Evolutionary conservation across 1,140 invertebrate species (phyloP).

Genomic region (Batillaria attramentaria): DNA sequence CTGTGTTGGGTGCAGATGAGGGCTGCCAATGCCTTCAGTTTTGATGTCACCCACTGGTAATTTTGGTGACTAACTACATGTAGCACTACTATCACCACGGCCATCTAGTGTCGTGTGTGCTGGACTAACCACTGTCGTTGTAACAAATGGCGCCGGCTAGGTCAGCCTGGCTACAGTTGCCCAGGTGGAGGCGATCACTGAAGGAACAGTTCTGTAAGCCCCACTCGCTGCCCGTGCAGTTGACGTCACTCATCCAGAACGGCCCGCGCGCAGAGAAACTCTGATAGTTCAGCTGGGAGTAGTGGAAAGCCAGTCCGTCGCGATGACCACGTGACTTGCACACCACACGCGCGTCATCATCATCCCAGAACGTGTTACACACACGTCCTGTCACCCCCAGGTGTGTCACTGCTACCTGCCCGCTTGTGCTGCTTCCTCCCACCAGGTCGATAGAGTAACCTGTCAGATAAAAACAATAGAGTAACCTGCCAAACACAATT

Average conservation of each 20-base stretch:
- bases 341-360: constrained; percentile 56
- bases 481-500: too few species aligned
- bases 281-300: constrained; percentile 32
- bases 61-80: too few species aligned
- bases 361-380: constrained; percentile 58
- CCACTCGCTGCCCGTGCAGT: constrained; percentile 59
- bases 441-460: constrained; percentile 43
- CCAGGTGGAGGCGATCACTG: constrained; percentile 46
- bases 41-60: too few species aligned
- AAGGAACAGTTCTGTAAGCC: constrained; percentile 50
- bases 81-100: too few species aligned
- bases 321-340: constrained; percentile 48
- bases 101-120: too few species aligned
- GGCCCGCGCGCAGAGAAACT: constrained; percentile 49
- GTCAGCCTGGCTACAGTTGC: constrained; percentile 55
- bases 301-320: constrained; percentile 56
- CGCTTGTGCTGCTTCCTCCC: constrained; percentile 27
- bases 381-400: constrained; percentile 53
- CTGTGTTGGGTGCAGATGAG: too few species aligned
- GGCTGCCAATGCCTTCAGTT: too few species aligned
- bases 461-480: constrained; percentile 27
- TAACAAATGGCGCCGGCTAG: constrained; percentile 61
- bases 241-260: constrained; percentile 60
- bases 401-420: constrained; percentile 53
- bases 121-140: constrained; percentile 55